These are phyloP conservation scores for Tineola bisselliella DNA, from an alignment of 2,888 invertebrate species.

Conservation along the genomic window DNA sequence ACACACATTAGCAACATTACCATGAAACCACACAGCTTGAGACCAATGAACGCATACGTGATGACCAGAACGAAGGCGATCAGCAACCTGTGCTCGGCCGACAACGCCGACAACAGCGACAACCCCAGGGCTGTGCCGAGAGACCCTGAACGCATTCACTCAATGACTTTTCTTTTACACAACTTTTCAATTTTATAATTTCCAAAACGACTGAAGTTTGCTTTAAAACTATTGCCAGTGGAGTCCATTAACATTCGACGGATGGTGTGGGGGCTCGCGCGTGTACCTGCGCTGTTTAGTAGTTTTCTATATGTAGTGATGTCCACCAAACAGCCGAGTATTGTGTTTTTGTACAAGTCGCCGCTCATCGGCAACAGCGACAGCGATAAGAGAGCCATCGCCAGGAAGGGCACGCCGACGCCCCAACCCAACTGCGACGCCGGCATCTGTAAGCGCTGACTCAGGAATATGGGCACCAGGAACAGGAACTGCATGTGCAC, in stretches of 20 bases:
- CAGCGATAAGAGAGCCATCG: conserved; percentile 29
- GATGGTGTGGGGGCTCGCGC: too few relatives aligned
- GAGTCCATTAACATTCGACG: too few relatives aligned
- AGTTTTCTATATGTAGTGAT: conserved; percentile 40
- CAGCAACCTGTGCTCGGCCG: not conserved
- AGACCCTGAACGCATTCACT: too few relatives aligned
- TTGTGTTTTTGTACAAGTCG: conserved; percentile 31
- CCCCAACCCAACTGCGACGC: conserved; percentile 34
- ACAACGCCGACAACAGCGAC: not conserved
- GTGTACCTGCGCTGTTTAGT: conserved; percentile 38
- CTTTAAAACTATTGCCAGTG: too few relatives aligned
- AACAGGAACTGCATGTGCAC: conserved; percentile 41
- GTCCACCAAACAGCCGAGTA: conserved; percentile 32
- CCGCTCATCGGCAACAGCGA: conserved; percentile 31
- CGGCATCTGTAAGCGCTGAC: conserved; percentile 23
- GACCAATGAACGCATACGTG: not conserved
- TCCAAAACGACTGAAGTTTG: too few relatives aligned
- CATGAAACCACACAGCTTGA: not conserved
- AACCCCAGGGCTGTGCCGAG: not conserved
- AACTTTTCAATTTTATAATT: too few relatives aligned
- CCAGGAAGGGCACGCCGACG: conserved; percentile 30
- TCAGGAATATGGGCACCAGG: conserved; percentile 35
- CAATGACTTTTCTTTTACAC: too few relatives aligned
- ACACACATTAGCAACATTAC: not conserved
- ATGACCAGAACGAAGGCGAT: too few relatives aligned